phyloP scores from a whole-genome alignment of 2,888 invertebrate genomes.

The Craniophora ligustri region DNA sequence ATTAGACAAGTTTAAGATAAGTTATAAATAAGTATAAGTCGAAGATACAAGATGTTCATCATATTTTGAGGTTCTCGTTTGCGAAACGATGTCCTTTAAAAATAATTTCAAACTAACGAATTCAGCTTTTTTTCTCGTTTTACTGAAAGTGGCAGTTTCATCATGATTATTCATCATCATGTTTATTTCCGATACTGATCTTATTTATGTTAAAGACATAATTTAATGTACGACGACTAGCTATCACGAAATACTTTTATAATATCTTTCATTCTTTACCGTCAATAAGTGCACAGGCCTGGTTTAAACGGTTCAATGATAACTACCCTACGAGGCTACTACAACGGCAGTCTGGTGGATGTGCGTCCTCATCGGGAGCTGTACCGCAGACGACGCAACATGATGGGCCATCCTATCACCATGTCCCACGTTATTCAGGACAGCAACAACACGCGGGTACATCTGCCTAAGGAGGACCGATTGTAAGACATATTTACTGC shows the following conservation, averaged over 20 bases:
- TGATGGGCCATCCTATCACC: slow-evolving; percentile 67
- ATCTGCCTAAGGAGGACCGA: slow-evolving; percentile 68
- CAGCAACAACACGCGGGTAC: slow-evolving; percentile 67
- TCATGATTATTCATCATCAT: too few relatives aligned
- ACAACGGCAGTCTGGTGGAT: slow-evolving; percentile 63
- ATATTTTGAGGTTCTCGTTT: too few relatives aligned
- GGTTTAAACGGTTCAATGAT: slow-evolving; percentile 58
- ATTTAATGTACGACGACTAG: too few relatives aligned
- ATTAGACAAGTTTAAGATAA: too few relatives aligned
- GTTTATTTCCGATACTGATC: too few relatives aligned
- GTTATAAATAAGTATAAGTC: too few relatives aligned
- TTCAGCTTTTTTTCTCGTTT: too few relatives aligned
- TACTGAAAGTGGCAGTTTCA: too few relatives aligned
- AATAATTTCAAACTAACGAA: too few relatives aligned
- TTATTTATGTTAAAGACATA: too few relatives aligned
- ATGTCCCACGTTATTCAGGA: slow-evolving; percentile 76
- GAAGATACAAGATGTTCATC: too few relatives aligned
- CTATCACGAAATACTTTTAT: background rate
- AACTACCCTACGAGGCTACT: slow-evolving; percentile 62
- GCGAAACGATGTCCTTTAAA: too few relatives aligned
- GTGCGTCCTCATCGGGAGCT: slow-evolving; percentile 61
- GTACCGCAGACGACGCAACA: slow-evolving; percentile 65
- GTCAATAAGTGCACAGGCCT: slow-evolving; percentile 64
- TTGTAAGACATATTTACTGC: slow-evolving; percentile 60
- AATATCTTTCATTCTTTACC: background rate